A percentile compares a stretch with the other conserved stretches of the same genome.
Evolutionary conservation across 2,888 invertebrate genomes (phyloP).

Genomic region (Amiota communis): DNA sequence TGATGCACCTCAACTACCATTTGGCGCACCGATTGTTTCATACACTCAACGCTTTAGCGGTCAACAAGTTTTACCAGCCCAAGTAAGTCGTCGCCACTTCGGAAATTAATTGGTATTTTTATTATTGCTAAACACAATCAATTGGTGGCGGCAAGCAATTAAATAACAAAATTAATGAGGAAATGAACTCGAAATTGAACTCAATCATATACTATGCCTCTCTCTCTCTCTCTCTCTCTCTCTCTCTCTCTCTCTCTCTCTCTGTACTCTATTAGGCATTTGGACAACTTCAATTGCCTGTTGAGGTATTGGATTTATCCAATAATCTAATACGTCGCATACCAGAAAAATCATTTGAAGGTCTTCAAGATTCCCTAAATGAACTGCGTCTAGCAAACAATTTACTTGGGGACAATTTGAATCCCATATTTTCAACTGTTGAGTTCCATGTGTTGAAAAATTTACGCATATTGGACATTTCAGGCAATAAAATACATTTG

Average conservation of each 20-base stretch:
- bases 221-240: not conserved
- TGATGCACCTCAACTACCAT: constrained; percentile 84
- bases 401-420: constrained; percentile 89
- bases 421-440: constrained; percentile 90
- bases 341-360: constrained; percentile 83
- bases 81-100: constrained; percentile 74
- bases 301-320: constrained; percentile 86
- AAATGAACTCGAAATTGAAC: constrained; percentile 10
- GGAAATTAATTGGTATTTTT: not conserved
- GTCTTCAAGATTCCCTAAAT: constrained; percentile 79
- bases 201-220: not conserved
- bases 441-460: constrained; percentile 86
- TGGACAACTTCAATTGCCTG: constrained; percentile 81
- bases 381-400: constrained; percentile 85
- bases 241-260: too few relatives aligned
- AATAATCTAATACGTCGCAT: constrained; percentile 86
- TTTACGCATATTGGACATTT: constrained; percentile 83
- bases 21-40: constrained; percentile 85
- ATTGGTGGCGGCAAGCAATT: not conserved
- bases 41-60: constrained; percentile 87
- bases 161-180: not conserved
- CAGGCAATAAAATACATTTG: constrained; percentile 85
- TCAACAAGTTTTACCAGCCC: constrained; percentile 85
- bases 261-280: constrained; percentile 74
- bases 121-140: constrained; percentile 9